Conservation (phyloP, 64 coral and sea anemone genomes). For the Actinia tenebrosa region DNA sequence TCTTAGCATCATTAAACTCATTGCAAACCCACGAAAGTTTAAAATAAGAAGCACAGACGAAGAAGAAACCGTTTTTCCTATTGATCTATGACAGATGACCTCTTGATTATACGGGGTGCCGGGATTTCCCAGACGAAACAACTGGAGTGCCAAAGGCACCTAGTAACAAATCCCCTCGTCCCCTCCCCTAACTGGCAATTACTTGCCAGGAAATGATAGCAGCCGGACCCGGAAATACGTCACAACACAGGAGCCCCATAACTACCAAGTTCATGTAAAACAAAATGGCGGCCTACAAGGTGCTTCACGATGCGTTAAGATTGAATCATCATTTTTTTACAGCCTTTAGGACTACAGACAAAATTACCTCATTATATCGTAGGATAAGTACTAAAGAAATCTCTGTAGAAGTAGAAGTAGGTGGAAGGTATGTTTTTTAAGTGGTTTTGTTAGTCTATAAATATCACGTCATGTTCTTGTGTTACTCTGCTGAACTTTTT, state of each 20-base stretch:
- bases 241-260: constrained; percentile 3
- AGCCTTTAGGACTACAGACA: background rate
- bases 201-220: too few relatives aligned
- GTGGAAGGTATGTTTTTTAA: constrained; percentile 7
- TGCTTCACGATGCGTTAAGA: background rate
- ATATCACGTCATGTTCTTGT: background rate
- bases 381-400: background rate
- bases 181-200: too few relatives aligned
- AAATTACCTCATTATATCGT: background rate
- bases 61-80: background rate
- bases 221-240: background rate
- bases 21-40: background rate
- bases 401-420: constrained; percentile 27
- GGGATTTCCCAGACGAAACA: background rate
- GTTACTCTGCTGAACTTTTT: background rate
- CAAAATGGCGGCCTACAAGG: constrained; percentile 13
- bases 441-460: background rate
- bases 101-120: background rate
- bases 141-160: too few relatives aligned
- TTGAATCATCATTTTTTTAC: background rate
- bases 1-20: background rate
- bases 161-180: too few relatives aligned
- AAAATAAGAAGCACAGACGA: too few relatives aligned
- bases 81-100: background rate
- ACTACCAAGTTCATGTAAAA: background rate